phyloP scores from a whole-genome alignment of 2,113 vertebrate species.

The Nestor notabilis region DNA sequence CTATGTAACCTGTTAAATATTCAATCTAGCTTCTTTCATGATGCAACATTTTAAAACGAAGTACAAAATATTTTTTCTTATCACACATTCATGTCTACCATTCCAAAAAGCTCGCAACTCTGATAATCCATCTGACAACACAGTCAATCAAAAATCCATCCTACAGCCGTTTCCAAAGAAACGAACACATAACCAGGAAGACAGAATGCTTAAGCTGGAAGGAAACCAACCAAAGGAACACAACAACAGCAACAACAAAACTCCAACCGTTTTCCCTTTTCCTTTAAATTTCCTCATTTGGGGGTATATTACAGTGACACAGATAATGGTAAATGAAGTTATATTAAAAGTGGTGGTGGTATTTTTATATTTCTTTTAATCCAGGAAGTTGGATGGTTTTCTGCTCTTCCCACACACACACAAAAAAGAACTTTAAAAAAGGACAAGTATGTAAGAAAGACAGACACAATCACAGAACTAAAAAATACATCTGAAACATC shows the following conservation, averaged over 20 bases:
- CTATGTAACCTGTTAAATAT: constrained; percentile 21
- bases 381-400: background rate
- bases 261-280: background rate
- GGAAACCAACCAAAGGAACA: constrained; percentile 51
- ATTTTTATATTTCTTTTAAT: background rate
- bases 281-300: background rate
- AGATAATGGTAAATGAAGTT: background rate
- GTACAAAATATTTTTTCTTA: constrained; percentile 9
- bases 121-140: constrained; percentile 55
- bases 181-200: constrained; percentile 34
- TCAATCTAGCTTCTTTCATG: constrained; percentile 6
- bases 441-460: background rate
- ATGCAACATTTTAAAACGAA: constrained; percentile 23
- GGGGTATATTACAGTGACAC: background rate
- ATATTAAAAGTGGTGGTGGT: background rate
- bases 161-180: constrained; percentile 60
- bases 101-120: constrained; percentile 43
- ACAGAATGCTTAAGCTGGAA: constrained; percentile 57
- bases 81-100: constrained; percentile 35
- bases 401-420: background rate
- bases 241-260: constrained; percentile 46
- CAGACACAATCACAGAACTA: background rate
- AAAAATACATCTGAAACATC: constrained; percentile 36
- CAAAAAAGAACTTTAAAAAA: background rate
- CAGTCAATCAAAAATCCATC: constrained; percentile 63